A percentile compares a stretch with the other conserved stretches of the same genome.
phyloP scores from a whole-genome alignment of 1,140 invertebrate genomes.

The Chionoecetes opilio region DNA sequence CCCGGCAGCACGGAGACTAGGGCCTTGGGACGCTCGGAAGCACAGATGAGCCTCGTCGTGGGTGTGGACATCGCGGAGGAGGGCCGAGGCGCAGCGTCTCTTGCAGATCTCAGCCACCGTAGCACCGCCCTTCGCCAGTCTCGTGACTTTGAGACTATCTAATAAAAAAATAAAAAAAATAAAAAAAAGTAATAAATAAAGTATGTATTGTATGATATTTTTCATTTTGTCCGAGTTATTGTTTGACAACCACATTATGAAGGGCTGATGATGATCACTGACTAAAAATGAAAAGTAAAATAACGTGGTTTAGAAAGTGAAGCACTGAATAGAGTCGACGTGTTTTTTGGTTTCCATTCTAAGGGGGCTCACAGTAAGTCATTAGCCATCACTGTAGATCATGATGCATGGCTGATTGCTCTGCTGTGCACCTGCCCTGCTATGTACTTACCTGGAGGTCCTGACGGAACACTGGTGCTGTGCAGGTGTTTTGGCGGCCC shows the following conservation, averaged over 20 bases:
- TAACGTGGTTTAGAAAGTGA: neutral
- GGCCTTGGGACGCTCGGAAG: neutral
- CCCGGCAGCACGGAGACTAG: neutral
- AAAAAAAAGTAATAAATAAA: neutral
- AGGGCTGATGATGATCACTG: neutral
- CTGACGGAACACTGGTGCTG: neutral
- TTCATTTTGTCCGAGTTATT: neutral
- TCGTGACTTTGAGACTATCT: neutral
- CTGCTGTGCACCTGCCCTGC: neutral
- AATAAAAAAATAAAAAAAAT: neutral
- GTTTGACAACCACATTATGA: neutral
- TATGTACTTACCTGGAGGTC: neutral
- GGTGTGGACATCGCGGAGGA: slow-evolving; percentile 35
- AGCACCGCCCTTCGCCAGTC: slow-evolving; percentile 10
- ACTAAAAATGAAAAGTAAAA: neutral
- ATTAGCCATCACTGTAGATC: neutral
- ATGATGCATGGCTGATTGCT: neutral
- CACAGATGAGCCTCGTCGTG: neutral
- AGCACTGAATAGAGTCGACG: too few relatives aligned
- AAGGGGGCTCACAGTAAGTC: neutral
- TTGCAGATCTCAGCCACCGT: slow-evolving; percentile 9
- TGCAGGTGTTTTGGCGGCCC: neutral
- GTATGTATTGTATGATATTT: neutral
- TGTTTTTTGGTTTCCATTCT: too few relatives aligned
- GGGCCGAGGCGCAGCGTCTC: slow-evolving; percentile 4